Percentiles rank a stretch among this genome's conserved stretches.
phyloP scores from a whole-genome alignment of 2,888 invertebrate species.

The Hirtodrosophila duncani region DNA sequence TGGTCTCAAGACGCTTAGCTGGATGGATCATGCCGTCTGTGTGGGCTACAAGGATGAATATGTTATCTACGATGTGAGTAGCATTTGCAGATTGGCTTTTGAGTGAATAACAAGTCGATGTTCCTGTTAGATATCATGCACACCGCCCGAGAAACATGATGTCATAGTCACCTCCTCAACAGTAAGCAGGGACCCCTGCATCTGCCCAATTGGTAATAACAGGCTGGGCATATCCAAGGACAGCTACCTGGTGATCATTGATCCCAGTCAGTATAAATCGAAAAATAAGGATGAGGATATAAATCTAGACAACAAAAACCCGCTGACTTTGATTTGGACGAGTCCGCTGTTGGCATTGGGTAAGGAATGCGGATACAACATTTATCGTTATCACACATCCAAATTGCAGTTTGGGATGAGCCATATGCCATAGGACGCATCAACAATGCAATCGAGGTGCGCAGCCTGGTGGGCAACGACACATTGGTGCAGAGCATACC shows the following conservation, averaged over 20 bases:
- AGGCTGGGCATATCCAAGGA: conserved; percentile 92
- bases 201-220: conserved; percentile 86
- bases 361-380: conserved; percentile 24
- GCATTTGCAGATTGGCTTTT: too few relatives aligned
- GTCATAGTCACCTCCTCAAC: conserved; percentile 90
- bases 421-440: conserved; percentile 94
- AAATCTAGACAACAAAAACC: conserved; percentile 46
- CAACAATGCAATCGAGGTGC: conserved; percentile 89
- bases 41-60: conserved; percentile 93
- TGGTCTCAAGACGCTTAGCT: conserved; percentile 87
- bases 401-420: conserved; percentile 89
- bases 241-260: conserved; percentile 90
- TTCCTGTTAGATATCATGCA: conserved; percentile 61
- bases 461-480: conserved; percentile 87
- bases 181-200: conserved; percentile 88
- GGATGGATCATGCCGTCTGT: conserved; percentile 91
- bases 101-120: too few relatives aligned
- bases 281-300: conserved; percentile 37
- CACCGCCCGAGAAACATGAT: conserved; percentile 83
- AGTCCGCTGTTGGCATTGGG: conserved; percentile 73
- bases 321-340: conserved; percentile 68
- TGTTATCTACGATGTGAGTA: conserved; percentile 86
- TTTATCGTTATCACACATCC: too few relatives aligned
- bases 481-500: conserved; percentile 87
- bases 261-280: conserved; percentile 81